phyloP scores from a whole-genome alignment of 2,113 vertebrate species.

The Todiramphus chloris region DNA sequence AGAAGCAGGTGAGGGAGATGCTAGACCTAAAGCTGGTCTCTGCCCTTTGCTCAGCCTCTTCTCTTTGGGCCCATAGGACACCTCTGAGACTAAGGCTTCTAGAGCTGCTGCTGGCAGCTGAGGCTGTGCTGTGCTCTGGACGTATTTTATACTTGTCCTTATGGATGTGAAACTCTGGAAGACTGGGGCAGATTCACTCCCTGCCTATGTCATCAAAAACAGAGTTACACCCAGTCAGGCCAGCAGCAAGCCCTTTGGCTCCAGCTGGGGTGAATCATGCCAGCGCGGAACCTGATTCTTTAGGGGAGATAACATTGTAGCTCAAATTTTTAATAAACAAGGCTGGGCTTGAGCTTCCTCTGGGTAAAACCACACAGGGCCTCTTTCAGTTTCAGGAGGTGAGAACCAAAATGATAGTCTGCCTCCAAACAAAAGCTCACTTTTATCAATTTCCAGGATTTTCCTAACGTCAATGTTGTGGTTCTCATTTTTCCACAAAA shows the following conservation, averaged over 20 bases:
- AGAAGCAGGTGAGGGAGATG: background rate
- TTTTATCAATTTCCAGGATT: conserved; percentile 54
- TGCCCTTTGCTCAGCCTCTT: background rate
- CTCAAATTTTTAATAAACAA: background rate
- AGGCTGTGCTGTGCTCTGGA: fast-evolving
- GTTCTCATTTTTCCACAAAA: conserved; percentile 55
- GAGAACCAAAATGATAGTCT: conserved; percentile 6
- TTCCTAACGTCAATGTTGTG: conserved; percentile 16
- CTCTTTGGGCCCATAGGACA: background rate
- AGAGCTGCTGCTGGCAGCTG: background rate
- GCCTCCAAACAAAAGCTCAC: conserved; percentile 10
- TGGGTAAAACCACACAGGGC: conserved; percentile 37
- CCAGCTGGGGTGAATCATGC: conserved; percentile 1
- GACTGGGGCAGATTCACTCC: background rate
- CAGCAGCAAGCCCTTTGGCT: conserved; percentile 23
- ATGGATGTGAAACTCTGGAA: background rate
- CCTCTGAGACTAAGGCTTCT: fast-evolving
- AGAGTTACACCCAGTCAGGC: background rate
- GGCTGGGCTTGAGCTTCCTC: conserved; percentile 51
- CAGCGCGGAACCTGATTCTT: conserved; percentile 28
- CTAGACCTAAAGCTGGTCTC: background rate
- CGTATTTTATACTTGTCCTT: background rate
- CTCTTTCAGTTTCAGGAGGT: conserved; percentile 48
- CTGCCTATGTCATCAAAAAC: background rate
- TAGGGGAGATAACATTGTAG: conserved; percentile 24